A percentile compares a stretch with the other conserved stretches of the same genome.
phyloP scores from a whole-genome alignment of 1,140 invertebrate species.

The Lepidurus apus region DNA sequence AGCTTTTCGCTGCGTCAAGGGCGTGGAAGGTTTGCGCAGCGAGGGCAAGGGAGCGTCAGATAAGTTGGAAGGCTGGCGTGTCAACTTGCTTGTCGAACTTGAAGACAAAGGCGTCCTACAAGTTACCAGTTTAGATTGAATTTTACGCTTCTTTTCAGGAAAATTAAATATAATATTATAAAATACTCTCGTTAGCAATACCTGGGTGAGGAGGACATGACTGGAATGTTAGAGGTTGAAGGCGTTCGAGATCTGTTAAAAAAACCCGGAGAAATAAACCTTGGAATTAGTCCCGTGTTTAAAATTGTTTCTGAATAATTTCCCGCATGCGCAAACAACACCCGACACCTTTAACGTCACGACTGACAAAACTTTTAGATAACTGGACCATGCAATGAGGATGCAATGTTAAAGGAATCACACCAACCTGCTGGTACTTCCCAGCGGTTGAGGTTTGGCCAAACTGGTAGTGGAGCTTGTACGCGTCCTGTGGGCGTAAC shows the following conservation, averaged over 20 bases:
- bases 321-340: background rate
- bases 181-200: slow-evolving; percentile 30
- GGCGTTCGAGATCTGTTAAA: slow-evolving; percentile 36
- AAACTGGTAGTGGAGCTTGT: slow-evolving; percentile 11
- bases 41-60: slow-evolving; percentile 19
- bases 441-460: slow-evolving; percentile 14
- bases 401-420: slow-evolving; percentile 25
- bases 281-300: slow-evolving; percentile 20
- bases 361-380: background rate
- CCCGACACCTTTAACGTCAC: background rate
- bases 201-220: slow-evolving; percentile 35
- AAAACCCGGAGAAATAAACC: slow-evolving; percentile 28
- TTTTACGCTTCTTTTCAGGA: background rate
- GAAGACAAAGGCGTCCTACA: slow-evolving; percentile 12
- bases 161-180: background rate
- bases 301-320: background rate
- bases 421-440: slow-evolving; percentile 6
- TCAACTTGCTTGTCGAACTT: background rate
- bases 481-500: slow-evolving; percentile 2
- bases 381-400: slow-evolving; percentile 19
- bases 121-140: background rate
- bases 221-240: slow-evolving; percentile 37
- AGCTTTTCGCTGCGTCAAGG: background rate
- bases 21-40: slow-evolving; percentile 23
- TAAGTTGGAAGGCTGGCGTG: slow-evolving; percentile 11